Evolutionary conservation across 2,888 invertebrate genomes (phyloP).

Genomic region (Busseola fusca): DNA sequence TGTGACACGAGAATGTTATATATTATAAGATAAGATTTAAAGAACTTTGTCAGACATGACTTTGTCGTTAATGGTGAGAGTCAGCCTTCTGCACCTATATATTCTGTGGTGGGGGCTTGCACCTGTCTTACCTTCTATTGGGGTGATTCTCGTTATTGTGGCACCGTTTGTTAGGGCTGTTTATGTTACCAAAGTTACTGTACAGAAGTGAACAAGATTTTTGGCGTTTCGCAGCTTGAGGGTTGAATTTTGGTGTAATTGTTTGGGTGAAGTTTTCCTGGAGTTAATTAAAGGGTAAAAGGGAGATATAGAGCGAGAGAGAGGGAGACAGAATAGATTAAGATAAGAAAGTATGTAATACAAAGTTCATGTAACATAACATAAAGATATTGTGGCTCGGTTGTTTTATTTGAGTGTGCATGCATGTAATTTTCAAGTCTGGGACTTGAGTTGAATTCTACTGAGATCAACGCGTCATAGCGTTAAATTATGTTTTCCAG

Average conservation of each 20-base stretch:
- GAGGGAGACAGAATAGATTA: background rate
- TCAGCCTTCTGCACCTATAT: constrained; percentile 1
- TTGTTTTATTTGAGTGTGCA: background rate
- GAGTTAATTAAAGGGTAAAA: constrained; percentile 25
- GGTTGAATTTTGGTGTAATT: constrained; percentile 40
- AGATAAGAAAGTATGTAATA: background rate
- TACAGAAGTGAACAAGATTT: constrained; percentile 39
- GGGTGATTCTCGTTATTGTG: constrained; percentile 66
- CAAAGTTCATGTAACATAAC: background rate
- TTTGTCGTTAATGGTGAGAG: background rate
- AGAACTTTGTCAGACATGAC: too few species aligned
- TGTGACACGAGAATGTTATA: too few species aligned
- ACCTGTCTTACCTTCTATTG: constrained; percentile 70
- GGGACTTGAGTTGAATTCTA: background rate
- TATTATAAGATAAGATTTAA: too few species aligned
- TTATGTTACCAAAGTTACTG: constrained; percentile 37
- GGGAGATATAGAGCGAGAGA: background rate
- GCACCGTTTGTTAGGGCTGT: constrained; percentile 45
- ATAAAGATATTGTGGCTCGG: background rate
- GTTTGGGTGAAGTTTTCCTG: constrained; percentile 18
- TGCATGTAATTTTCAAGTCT: background rate
- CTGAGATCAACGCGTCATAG: background rate
- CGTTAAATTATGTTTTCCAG: background rate
- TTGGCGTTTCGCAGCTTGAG: constrained; percentile 32
- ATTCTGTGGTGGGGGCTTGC: constrained; percentile 58